Evolutionary conservation across 2,113 vertebrate species (phyloP).

Genomic region (Vireo altiloquus): DNA sequence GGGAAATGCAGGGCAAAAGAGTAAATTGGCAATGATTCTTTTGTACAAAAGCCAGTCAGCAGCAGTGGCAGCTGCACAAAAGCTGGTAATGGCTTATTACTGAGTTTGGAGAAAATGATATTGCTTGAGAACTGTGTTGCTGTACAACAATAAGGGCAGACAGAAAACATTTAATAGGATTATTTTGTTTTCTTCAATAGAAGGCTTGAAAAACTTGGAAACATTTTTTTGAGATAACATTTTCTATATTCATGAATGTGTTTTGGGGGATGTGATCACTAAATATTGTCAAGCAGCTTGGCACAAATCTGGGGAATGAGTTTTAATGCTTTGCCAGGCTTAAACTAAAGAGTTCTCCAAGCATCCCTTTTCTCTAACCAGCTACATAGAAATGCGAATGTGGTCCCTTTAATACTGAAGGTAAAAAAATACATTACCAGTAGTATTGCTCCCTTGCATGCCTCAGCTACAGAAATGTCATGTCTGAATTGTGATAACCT

Average conservation of each 20-base stretch:
- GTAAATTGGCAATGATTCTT: slow-evolving; percentile 9
- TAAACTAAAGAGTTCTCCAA: not conserved
- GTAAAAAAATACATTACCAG: not conserved
- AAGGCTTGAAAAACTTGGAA: not conserved
- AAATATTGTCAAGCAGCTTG: not conserved
- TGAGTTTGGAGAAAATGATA: not conserved
- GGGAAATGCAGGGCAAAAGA: not conserved
- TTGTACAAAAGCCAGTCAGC: not conserved
- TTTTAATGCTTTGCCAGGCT: not conserved
- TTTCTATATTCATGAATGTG: not conserved
- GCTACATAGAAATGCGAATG: not conserved
- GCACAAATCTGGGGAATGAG: not conserved
- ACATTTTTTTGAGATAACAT: not conserved
- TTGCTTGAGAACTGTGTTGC: not conserved
- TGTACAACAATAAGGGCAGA: not conserved
- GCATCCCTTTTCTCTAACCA: not conserved
- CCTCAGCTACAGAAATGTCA: not conserved
- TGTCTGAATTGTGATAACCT: not conserved
- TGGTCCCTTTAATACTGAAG: not conserved
- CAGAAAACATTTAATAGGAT: slow-evolving; percentile 2
- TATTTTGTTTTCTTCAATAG: not conserved
- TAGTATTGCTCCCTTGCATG: not conserved
- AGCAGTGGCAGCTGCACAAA: slow-evolving; percentile 18
- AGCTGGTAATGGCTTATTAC: not conserved
- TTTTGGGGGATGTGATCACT: not conserved